phyloP scores from a whole-genome alignment of 2,888 invertebrate genomes.

The Andrena fulva region DNA sequence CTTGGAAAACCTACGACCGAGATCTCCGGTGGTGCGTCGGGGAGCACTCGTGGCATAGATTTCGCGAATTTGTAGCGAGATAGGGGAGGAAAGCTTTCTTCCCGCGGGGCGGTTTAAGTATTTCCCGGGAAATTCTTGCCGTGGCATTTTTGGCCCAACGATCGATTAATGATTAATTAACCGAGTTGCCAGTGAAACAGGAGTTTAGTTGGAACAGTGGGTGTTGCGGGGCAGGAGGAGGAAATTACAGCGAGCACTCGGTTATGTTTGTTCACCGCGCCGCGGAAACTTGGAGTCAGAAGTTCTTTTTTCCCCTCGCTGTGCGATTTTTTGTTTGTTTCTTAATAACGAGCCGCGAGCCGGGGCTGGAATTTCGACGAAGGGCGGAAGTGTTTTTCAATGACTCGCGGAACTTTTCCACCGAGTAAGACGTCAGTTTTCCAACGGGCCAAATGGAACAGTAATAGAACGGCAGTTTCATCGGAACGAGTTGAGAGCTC shows the following conservation, averaged over 20 bases:
- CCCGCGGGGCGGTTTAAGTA: background rate
- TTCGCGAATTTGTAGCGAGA: background rate
- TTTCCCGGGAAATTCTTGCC: background rate
- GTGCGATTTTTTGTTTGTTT: constrained; percentile 1
- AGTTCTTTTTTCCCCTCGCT: background rate
- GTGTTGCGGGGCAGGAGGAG: background rate
- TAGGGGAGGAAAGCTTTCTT: background rate
- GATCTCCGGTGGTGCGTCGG: background rate
- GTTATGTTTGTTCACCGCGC: constrained; percentile 33
- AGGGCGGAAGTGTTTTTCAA: constrained; percentile 57
- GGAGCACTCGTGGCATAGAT: constrained; percentile 2
- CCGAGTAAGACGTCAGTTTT: constrained; percentile 62
- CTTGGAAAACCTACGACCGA: background rate
- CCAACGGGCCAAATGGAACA: constrained; percentile 64
- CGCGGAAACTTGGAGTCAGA: constrained; percentile 32
- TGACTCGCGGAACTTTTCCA: constrained; percentile 65
- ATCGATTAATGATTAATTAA: constrained; percentile 32
- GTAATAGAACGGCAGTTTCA: constrained; percentile 71
- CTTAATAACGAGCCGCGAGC: constrained; percentile 52
- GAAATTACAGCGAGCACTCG: constrained; percentile 25
- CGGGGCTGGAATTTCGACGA: constrained; percentile 41
- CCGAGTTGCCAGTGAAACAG: background rate
- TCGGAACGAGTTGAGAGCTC: constrained; percentile 66
- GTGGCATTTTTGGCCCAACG: background rate
- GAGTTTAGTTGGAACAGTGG: background rate